Evolutionary conservation across 1,140 invertebrate species (phyloP), one percentile per base, ranked within the genome.

Genomic region (Halyomorpha halys): DNA sequence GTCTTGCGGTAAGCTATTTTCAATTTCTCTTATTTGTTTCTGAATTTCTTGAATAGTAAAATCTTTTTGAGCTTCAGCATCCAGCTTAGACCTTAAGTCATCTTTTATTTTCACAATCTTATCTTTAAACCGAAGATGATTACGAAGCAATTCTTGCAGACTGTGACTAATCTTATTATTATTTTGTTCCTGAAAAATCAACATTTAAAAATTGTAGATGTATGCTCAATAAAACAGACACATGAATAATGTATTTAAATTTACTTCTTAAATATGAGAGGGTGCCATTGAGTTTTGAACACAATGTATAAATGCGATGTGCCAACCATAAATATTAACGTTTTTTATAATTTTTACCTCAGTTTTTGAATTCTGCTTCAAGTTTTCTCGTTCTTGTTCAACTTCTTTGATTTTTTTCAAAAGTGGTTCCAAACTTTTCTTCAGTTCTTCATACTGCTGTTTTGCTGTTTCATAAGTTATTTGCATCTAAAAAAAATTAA

Each of bases 281-380:
- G n/a, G n/a, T n/a, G n/a, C n/a, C n/a, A n/a, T n/a, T n/a, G n/a
- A n/a, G n/a, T n/a, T n/a, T n/a, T n/a, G n/a, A n/a, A n/a, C n/a
- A n/a, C n/a, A n/a, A n/a, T n/a, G n/a, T n/a, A n/a, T n/a, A n/a
- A n/a, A n/a, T n/a, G n/a, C n/a, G n/a, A n/a, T n/a, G n/a, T n/a
- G n/a, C n/a, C n/a, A n/a, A 4, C 27, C 27, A 30, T 30, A 30
- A 30, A 30, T 30, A 30, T 30, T n/a, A 30, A 30, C 3, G 27
- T 30, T 30, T 30, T 4, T 4, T 30, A 4, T 30, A 30, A 30
- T 30, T 4, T 4, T 51, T 59, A 72, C 74, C 18, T 72, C 69
- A 63, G 73, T 73, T 63, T 73, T 75, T 9, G 74, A 39, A 0
- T 65, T 68, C 1, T 74, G 71, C 15, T 74, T 71, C 0, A 68